Evolutionary conservation across 2,888 invertebrate genomes (phyloP).

Genomic region (Cephus pygmeus): DNA sequence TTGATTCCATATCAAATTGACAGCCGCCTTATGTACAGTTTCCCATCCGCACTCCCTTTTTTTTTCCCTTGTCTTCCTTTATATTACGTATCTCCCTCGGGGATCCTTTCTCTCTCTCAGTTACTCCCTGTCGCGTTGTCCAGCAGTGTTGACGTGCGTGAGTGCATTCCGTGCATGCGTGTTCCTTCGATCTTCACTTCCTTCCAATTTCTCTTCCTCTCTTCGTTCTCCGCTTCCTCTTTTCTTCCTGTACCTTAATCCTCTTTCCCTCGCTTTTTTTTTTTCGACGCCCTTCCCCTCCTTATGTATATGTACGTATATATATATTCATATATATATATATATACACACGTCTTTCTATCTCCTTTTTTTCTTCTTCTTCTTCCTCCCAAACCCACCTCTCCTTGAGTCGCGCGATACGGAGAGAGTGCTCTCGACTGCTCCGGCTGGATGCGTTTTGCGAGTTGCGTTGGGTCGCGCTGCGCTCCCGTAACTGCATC

Average conservation of each 20-base stretch:
- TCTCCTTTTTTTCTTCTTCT: background rate
- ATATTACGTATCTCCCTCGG: conserved; percentile 15
- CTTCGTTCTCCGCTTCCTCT: conserved; percentile 25
- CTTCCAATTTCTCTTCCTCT: background rate
- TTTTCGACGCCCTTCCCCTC: background rate
- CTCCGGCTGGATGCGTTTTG: conserved; percentile 38
- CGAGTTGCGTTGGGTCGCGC: conserved; percentile 64
- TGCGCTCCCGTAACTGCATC: conserved; percentile 67
- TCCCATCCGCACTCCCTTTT: conserved; percentile 13
- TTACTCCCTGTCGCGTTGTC: background rate
- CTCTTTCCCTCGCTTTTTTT: conserved; percentile 3
- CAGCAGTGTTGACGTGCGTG: background rate
- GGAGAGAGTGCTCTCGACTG: conserved; percentile 32
- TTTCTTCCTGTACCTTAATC: conserved; percentile 13
- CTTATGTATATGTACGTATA: background rate
- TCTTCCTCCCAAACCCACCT: background rate
- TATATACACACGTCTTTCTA: background rate
- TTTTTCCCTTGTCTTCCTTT: conserved; percentile 16
- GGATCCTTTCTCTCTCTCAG: conserved; percentile 5
- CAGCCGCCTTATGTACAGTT: conserved; percentile 18
- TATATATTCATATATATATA: no score
- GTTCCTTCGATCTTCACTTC: conserved; percentile 4
- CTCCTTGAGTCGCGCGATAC: conserved; percentile 10
- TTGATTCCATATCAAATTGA: background rate
- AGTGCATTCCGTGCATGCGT: background rate